Base-by-base conservation (phyloP, 2,113 vertebrate species). In the Chlamydotis undulata region DNA sequence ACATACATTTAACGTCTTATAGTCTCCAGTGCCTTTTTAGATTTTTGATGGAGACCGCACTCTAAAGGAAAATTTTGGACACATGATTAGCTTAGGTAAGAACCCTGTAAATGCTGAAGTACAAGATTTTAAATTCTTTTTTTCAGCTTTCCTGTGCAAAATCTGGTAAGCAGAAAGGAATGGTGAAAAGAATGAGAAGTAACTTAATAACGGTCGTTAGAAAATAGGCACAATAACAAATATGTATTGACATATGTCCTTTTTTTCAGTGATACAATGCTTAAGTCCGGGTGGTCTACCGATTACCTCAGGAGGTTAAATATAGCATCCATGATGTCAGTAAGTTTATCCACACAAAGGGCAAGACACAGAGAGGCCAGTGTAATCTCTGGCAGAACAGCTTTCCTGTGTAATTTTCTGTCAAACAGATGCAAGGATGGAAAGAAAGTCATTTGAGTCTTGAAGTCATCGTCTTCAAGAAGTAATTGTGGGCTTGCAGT, bases 241-340 rank as follows among this genome's bases (percentile, higher is more conserved):
- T 61, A 31, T 7, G 10, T 14, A 39, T 41, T 65, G 9, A 69
- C 90, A 50, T 26, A 41, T 59, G 71, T 67, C 68, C 39, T 77
- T 94, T 43, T 39, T 91, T 89, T 15, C 94, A 91, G 25, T 87
- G 69, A 37, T 13, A 60, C 41, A 64, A 12, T 25, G 67, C 67
- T 89, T 71, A 76, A 84, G 18, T 23, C 74, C 4, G 23, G 39
- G 74, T 69, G 64, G 59, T 25, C 77, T 53, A 2, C 18, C 35
- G 69, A n/a, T 47, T 53, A 57, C 6, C 26, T 85, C 89, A 69
- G 75, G 45, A 57, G 59, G 74, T 89, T 89, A 95, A 89, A 91
- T 64, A 85, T 64, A 91, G 93, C 6, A 6, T 47, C 41, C 22
- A 19, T 75, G 64, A 37, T 75, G 84, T 64, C 91, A 89, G 67